Evolutionary conservation across 2,888 invertebrate species (phyloP), one percentile per base, ranked within the genome.

Genomic region (Lycia hirtaria): DNA sequence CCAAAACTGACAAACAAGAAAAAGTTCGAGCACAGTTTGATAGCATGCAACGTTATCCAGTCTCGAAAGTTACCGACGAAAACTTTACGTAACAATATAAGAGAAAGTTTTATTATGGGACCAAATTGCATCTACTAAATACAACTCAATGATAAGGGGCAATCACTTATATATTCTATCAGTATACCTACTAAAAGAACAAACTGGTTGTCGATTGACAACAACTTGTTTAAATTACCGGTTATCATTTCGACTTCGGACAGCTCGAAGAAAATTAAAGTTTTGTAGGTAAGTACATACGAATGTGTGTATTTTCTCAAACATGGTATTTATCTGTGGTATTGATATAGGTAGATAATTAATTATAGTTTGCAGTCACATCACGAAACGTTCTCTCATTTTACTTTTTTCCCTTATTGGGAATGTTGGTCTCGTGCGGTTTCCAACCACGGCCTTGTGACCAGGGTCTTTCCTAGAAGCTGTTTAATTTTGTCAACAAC

Each of bases 21-120:
- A 54, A 55, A 38, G 15, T 40, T 45, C n/a, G 14, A 54, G 24
- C 40, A 20, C 45, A 41, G 10, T 47, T 47, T 32, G 47, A 43
- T 37, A 37, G 10, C 47, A 7, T 47, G 19, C 28, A 38, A 45
- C 44, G 26, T 10, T 45, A 37, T 41, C 19, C 19, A 17, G 22
- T 38, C 17, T 41, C 43, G 12, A 51, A 49, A 51, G 44, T 53
- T 37, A 38, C 59, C 55, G 53, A 54, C 56, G 53, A 45, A 32
- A 19, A 37, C 32, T 24, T 55, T 55, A 54, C 53, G 44, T 54
- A 50, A 61, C 47, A 55, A 41, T 44, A 49, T 35, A 30, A 43
- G 60, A 64, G 65, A 66, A 64, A 64, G 64, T 66, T 47, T 20
- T 45, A 35, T 40, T 15, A 48, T 51, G 40, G 33, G 40, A 22